Conservation (phyloP, 2,113 vertebrate genomes). For the Galbula dea region DNA sequence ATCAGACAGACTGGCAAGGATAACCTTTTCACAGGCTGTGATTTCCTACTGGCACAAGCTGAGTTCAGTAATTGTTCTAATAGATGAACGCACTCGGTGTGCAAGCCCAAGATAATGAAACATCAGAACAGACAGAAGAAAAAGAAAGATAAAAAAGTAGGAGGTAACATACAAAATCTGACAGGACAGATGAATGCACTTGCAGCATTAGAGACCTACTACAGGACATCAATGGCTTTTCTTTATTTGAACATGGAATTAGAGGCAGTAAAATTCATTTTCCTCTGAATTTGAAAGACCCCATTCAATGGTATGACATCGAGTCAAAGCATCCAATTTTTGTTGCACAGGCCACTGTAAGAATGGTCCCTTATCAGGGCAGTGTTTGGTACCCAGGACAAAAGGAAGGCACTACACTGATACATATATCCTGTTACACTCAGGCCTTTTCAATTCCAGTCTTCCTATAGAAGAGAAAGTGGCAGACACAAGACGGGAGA, state of each 20-base stretch:
- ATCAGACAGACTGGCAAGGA: too few species aligned
- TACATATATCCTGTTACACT: neutral
- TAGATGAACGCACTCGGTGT: neutral
- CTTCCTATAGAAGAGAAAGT: neutral
- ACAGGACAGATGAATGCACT: neutral
- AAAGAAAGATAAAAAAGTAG: neutral
- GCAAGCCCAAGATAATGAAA: neutral
- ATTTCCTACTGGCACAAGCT: neutral
- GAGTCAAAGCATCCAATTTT: neutral
- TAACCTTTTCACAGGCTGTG: neutral
- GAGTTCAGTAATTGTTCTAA: neutral
- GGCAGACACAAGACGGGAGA: neutral
- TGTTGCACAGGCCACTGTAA: too few species aligned
- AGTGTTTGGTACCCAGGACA: neutral
- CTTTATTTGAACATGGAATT: neutral
- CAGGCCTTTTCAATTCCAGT: neutral
- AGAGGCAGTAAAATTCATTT: neutral
- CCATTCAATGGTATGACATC: neutral
- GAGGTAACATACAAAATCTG: neutral
- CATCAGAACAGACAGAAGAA: neutral
- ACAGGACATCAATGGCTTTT: neutral
- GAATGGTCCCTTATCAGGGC: neutral
- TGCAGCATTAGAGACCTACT: neutral
- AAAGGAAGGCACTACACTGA: neutral
- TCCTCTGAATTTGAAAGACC: neutral